These are phyloP conservation scores for Spilarctia lutea DNA, from an alignment of 2,888 invertebrate genomes.

Conservation along the genomic window DNA sequence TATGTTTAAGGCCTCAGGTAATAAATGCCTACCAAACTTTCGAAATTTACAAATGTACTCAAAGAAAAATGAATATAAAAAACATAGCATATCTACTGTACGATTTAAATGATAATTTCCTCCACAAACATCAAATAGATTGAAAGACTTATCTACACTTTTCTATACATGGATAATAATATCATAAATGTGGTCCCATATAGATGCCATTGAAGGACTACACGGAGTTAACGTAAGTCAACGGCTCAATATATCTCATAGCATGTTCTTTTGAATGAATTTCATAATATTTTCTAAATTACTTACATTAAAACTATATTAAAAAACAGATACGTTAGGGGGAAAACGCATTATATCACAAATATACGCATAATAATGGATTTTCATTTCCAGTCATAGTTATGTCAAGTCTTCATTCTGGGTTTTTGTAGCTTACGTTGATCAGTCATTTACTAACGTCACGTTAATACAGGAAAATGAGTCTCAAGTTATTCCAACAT, in stretches of 20 bases:
- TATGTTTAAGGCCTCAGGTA: too few relatives aligned
- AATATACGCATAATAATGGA: too few relatives aligned
- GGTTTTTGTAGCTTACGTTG: background rate
- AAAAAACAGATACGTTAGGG: background rate
- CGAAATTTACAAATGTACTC: background rate
- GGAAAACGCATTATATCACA: background rate
- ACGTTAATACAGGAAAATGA: conserved; percentile 21
- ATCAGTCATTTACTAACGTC: conserved; percentile 12
- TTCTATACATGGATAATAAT: background rate
- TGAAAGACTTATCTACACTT: background rate
- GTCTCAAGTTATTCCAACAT: conserved; percentile 31
- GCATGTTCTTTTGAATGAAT: background rate
- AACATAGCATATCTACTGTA: background rate
- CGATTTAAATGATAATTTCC: background rate
- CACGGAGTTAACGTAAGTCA: background rate
- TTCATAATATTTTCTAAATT: background rate
- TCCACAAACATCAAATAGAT: background rate
- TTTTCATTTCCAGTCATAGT: background rate
- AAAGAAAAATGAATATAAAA: background rate
- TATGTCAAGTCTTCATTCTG: background rate
- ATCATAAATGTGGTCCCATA: background rate
- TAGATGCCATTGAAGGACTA: background rate
- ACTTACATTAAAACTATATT: background rate
- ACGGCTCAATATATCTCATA: background rate
- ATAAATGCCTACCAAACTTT: too few relatives aligned